Base-by-base conservation (phyloP, 2,888 invertebrate genomes). In the Polydrusus pterygomalis region DNA sequence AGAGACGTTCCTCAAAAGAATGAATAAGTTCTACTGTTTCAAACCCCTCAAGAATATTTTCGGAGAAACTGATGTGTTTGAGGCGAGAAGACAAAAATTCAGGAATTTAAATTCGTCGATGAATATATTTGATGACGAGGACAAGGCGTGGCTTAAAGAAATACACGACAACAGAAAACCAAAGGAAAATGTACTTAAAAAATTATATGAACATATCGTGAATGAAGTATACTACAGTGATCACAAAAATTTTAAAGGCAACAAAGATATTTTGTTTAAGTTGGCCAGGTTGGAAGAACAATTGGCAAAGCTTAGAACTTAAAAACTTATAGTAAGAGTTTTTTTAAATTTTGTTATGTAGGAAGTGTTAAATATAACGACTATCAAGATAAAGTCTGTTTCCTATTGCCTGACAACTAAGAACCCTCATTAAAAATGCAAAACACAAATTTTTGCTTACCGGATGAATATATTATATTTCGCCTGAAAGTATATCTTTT, bases 91-190 rank as follows among this genome's bases (percentile, higher is more conserved):
- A 34, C 56, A 58, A 34, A 34, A 34, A 8, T 34, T 7, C 15
- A 58, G 15, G 13, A 10, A 9, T 17, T 65, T 77, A 11, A 63
- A 54, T 47, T 43, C 65, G 6, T 49, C 54, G 45, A 18, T 40
- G n/a, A 47, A 63, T 30, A 25, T 80, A 17, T 79, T 80, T 45
- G 80, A 82, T n/a, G 81, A 80, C 18, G 79, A 79, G 9, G 79
- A 79, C 60, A 73, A 70, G 63, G 67, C 72, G 17, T 75, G 75
- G 47, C 25, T 82, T 7, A 79, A 70, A 20, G 49, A 74, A 10
- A 78, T 81, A 17, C 77, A 60, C 11, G 80, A 75, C 10, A 76
- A 70, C 10, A 72, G 60, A 15, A 10, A 47, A 34, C 47, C 40
- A 0, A 17, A 47, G 40, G 54, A 58, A 10, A 77, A 67, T 18